phyloP scores from a whole-genome alignment of 2,797 vertebrate genomes.

The Meda fulgida region DNA sequence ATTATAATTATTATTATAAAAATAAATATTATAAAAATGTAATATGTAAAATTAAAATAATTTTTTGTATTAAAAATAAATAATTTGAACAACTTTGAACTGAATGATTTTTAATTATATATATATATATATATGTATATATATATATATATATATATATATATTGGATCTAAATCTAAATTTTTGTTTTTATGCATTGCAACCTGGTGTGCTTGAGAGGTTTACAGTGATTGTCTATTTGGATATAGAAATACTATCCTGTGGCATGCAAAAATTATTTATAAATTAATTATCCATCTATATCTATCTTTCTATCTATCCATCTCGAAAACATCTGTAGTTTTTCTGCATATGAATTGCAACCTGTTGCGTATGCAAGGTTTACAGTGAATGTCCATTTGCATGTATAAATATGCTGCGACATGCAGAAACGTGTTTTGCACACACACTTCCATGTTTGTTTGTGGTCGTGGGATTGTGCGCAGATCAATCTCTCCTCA shows the following conservation, averaged over 20 bases:
- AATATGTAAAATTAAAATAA: not conserved
- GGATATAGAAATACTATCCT: too few relatives aligned
- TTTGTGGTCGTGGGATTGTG: slow-evolving; percentile 39
- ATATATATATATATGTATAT: too few relatives aligned
- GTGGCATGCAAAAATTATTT: too few relatives aligned
- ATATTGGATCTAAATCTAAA: too few relatives aligned
- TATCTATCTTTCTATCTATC: not conserved
- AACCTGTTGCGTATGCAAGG: slow-evolving; percentile 1
- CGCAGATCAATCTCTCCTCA: slow-evolving; percentile 52
- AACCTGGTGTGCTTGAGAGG: too few relatives aligned
- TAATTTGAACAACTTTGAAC: too few relatives aligned
- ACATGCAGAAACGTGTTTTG: slow-evolving; percentile 13
- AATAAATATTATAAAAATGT: not conserved
- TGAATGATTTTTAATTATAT: not conserved
- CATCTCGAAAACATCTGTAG: not conserved
- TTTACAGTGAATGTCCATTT: not conserved
- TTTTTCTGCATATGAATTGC: not conserved
- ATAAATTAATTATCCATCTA: too few relatives aligned
- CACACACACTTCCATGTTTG: slow-evolving; percentile 8
- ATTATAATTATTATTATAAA: not conserved
- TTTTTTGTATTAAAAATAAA: too few relatives aligned
- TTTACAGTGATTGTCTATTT: too few relatives aligned
- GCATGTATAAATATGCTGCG: not conserved
- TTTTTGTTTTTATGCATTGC: not conserved
- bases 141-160: too few relatives aligned